Evolutionary conservation across 1,140 invertebrate genomes (phyloP).

Genomic region (Acarapis woodi): DNA sequence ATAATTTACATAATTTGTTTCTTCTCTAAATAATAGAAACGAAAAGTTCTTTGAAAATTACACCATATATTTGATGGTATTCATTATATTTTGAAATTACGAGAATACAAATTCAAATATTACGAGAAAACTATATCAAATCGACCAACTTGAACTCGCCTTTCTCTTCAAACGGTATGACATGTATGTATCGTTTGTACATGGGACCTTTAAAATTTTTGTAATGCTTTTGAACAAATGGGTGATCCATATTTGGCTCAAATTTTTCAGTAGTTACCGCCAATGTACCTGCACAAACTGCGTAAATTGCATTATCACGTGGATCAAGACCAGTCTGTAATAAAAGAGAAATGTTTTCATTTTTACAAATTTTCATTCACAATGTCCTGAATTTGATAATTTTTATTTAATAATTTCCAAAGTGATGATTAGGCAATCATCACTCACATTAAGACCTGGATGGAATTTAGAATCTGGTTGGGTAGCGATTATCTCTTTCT

Average conservation of each 20-base stretch:
- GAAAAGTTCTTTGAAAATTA: too few species aligned
- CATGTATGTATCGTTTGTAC: neutral
- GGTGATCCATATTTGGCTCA: neutral
- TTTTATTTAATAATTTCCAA: too few species aligned
- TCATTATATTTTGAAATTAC: too few species aligned
- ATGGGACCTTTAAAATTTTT: neutral
- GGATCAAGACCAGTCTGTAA: conserved; percentile 1
- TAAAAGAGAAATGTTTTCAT: neutral
- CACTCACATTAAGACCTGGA: conserved; percentile 3
- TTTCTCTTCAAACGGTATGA: neutral
- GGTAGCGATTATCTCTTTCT: neutral
- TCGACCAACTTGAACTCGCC: neutral
- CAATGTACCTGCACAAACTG: neutral
- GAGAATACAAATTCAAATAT: conserved; percentile 42
- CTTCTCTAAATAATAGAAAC: too few species aligned
- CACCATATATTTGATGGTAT: too few species aligned
- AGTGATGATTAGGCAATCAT: too few species aligned
- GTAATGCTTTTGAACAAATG: neutral
- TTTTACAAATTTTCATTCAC: neutral
- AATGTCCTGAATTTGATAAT: too few species aligned
- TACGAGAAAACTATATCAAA: neutral
- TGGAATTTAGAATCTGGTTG: conserved; percentile 1
- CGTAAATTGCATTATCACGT: conserved; percentile 1
- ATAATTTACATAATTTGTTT: too few species aligned
- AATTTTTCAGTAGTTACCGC: conserved; percentile 3